Base-by-base conservation (phyloP, 2,797 vertebrate species). In the Acrossocheilus wenchowensis region DNA sequence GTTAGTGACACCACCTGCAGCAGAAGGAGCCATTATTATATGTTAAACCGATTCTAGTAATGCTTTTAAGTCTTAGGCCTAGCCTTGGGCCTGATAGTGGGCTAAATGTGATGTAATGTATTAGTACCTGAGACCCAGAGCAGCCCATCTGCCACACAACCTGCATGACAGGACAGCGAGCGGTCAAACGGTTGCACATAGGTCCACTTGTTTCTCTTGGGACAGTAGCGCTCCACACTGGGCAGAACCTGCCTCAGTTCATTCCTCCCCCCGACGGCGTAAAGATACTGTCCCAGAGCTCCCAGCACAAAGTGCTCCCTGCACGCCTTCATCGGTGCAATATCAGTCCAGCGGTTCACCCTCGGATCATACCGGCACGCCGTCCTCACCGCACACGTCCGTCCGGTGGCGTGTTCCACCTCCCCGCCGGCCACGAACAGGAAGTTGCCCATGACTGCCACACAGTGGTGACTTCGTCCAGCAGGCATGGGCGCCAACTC, bases 61-160 rank as follows among this genome's bases (percentile, higher is more conserved):
- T 54, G 48, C 45, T 52, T 52, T 52, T 54, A 36, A 54, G 2
- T 57, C 12, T 78, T 60, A 6, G 30, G 48, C 48, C 48, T 75
- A 75, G n/a, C 30, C 30, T 30, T 30, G 30, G 30, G 26, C 12
- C 30, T 57, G 30, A 12, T 48, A 45, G 23, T 62, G 17, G 52
- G 80, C 0, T 52, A 62, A 30, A 45, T 21, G 15, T 73, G 50
- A n/a, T 30, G 52, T 26, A 43, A 64, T 71, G 26, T 77, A 52
- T 10, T 66, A 92, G 92, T 97, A 99, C 98, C 98, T 97, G 98
- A 99, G 94, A 99, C 97, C 98, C 98, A 99, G 87, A 99, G 97
- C 92, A 99, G 96, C 82, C 96, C 94, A 87, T 99, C 98, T 17
- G 97, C 97, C 93, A 99, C 97, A 79, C 96, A 98, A 92, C 98